Percentiles rank a stretch among this genome's conserved stretches.
Conservation (phyloP, 1,140 invertebrate species). For the Drosophila sproati region DNA sequence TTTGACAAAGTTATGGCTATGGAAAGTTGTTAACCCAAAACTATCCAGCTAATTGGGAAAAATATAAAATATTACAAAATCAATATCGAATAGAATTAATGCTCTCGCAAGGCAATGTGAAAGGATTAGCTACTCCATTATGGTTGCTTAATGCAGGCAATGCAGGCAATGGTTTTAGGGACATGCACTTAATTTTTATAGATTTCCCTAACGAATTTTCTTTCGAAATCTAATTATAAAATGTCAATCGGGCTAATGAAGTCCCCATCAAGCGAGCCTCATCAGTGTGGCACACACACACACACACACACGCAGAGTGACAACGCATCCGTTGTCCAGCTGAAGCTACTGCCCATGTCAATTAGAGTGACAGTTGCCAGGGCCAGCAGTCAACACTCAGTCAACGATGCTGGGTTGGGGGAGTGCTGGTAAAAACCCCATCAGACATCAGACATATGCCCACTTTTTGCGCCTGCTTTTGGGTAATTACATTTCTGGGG, state of each 20-base stretch:
- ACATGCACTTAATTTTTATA: not conserved
- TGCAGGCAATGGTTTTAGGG: too few species aligned
- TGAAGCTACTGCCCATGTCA: constrained; percentile 49
- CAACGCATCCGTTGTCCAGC: not conserved
- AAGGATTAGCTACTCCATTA: too few species aligned
- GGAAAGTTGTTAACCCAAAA: too few species aligned
- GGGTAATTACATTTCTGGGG: constrained; percentile 70
- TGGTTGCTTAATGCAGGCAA: not conserved
- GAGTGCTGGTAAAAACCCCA: constrained; percentile 34
- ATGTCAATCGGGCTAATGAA: constrained; percentile 42
- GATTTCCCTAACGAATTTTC: constrained; percentile 22
- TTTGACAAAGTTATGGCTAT: too few species aligned
- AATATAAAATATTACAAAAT: too few species aligned
- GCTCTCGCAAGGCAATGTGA: too few species aligned
- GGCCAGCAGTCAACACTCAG: constrained; percentile 42
- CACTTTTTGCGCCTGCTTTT: constrained; percentile 50
- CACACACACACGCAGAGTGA: not conserved
- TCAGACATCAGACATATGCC: constrained; percentile 28
- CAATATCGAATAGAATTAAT: too few species aligned
- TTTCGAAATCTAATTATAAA: constrained; percentile 47
- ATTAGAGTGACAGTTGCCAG: constrained; percentile 71
- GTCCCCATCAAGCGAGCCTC: constrained; percentile 26
- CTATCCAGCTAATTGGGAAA: too few species aligned
- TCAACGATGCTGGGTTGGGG: constrained; percentile 10
- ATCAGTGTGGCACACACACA: constrained; percentile 7